These are phyloP conservation scores for Miichthys miiuy DNA, from an alignment of 2,797 vertebrate genomes.

Conservation along the genomic window DNA sequence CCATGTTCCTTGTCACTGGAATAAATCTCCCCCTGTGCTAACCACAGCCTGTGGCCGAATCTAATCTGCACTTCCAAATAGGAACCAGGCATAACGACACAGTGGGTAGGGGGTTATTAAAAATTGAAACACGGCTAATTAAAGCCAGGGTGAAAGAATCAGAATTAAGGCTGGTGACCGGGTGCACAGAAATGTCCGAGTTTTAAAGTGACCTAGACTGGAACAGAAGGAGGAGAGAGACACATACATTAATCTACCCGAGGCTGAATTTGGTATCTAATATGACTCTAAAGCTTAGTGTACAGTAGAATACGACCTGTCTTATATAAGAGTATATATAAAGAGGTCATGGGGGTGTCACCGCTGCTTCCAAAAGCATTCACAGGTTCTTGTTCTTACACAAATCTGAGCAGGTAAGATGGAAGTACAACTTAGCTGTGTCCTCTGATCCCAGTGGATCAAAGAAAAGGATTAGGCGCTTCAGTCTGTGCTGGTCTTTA, in stretches of 20 bases:
- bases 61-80: slow-evolving; percentile 66
- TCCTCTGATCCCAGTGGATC: slow-evolving; percentile 43
- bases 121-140: slow-evolving; percentile 76
- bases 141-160: slow-evolving; percentile 57
- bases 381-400: not conserved
- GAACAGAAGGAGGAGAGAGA: slow-evolving; percentile 11
- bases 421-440: slow-evolving; percentile 10
- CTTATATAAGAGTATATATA: slow-evolving; percentile 19
- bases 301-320: not conserved
- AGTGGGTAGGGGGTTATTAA: slow-evolving; percentile 64
- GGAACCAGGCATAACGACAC: slow-evolving; percentile 45
- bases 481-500: slow-evolving; percentile 44
- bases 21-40: slow-evolving; percentile 49
- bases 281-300: slow-evolving; percentile 26
- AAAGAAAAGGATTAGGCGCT: slow-evolving; percentile 35
- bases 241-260: slow-evolving; percentile 26
- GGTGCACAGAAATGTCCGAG: slow-evolving; percentile 30
- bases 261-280: slow-evolving; percentile 47
- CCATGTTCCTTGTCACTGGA: slow-evolving; percentile 34
- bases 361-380: slow-evolving; percentile 16
- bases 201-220: slow-evolving; percentile 21
- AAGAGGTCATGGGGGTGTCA: slow-evolving; percentile 8
- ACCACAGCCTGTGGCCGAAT: slow-evolving; percentile 56
- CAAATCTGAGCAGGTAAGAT: slow-evolving; percentile 29
- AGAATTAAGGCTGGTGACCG: slow-evolving; percentile 37